Evolutionary conservation across 2,113 vertebrate genomes (phyloP), one percentile per base, ranked within the genome.

Genomic region (Anolis sagrei): DNA sequence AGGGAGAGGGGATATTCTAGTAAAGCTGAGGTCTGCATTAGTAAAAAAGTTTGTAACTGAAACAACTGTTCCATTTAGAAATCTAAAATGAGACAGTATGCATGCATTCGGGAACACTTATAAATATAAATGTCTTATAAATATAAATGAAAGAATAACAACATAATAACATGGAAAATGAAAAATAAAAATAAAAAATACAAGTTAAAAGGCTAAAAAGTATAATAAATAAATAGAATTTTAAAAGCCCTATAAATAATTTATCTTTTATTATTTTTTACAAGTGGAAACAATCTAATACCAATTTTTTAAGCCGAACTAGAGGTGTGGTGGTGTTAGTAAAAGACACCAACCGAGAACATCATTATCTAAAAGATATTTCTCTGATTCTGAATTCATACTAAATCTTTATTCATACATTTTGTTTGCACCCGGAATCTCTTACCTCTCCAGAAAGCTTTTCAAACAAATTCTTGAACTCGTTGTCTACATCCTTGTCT

Each of bases 361-460:
- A 32, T 74, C 90, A 79, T 16, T 19, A 34, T 25, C 49, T 32
- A 32, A 86, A 81, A 88, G 91, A 84, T 91, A 86, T 84, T 90
- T 92, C 32, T 36, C 76, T 78, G 32, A 34, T 78, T 34, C 23
- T 77, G 48, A 77, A 77, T 23, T 34, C 21, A 82, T 82, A n/a
- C 54, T 54, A 36, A 62, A 69, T 21, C 34, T 81, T 81, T 83
- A 78, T 84, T 78, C 76, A 85, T 62, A 0, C 84, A 58, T 14
- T 58, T 58, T 58, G 54, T 58, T 58, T 16, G 18, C 18, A 58
- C 13, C 85, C 23, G 61, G 34, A 79, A 66, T 77, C 74, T 88
- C 96, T 94, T 91, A 98, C 98, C 82, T 91, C 86, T 94, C 97
- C 98, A 0, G 96, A 96, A 3, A 98, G 95, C 88, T 97, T 98